phyloP scores from a whole-genome alignment of 2,797 vertebrate species.

The Sebastes goodei region DNA sequence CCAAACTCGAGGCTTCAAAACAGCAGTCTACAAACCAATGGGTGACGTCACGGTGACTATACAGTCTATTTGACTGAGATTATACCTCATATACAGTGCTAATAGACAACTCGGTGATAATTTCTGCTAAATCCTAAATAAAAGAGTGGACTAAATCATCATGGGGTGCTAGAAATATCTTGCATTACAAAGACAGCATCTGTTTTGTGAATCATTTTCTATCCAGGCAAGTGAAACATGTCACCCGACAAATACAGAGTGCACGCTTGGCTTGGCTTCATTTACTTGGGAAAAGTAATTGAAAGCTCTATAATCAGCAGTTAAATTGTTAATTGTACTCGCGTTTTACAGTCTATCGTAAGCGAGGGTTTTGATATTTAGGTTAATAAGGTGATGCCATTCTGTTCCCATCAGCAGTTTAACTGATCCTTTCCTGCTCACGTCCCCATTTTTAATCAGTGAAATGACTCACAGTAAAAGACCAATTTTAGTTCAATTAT shows the following conservation, averaged over 20 bases:
- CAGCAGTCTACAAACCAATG: too few species aligned
- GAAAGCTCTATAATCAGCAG: not conserved
- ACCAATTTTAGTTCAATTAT: not conserved
- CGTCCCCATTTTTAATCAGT: constrained; percentile 41
- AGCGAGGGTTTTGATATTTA: constrained; percentile 35
- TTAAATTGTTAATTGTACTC: constrained; percentile 2
- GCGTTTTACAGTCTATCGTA: not conserved
- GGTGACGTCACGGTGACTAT: too few species aligned
- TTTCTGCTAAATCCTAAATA: not conserved
- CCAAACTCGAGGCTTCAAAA: too few species aligned
- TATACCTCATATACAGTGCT: not conserved
- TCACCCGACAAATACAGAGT: not conserved
- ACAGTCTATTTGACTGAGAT: not conserved
- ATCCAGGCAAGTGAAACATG: not conserved
- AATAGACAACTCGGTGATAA: not conserved
- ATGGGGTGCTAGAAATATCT: not conserved
- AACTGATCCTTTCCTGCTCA: constrained; percentile 12
- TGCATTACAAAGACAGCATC: not conserved
- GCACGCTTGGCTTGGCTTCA: not conserved
- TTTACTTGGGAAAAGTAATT: not conserved
- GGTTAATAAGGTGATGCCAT: constrained; percentile 44
- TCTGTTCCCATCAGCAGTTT: not conserved
- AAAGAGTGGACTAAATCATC: not conserved
- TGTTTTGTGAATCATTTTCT: not conserved
- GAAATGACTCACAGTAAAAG: constrained; percentile 8